Base-by-base conservation (phyloP, 2,888 invertebrate species). In the Agriopis leucophaearia region DNA sequence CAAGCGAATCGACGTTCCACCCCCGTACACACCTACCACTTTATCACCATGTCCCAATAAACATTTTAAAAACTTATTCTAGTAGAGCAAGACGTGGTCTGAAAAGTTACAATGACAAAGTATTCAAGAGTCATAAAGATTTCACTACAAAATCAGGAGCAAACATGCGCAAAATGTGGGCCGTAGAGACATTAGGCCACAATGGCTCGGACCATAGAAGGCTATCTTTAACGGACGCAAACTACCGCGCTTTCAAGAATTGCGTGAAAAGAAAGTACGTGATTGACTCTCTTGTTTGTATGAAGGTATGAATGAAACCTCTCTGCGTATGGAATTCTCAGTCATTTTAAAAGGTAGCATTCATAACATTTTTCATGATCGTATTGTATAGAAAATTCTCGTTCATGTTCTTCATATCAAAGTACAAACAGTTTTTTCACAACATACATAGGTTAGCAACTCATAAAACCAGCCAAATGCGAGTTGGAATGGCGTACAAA, bases 141-240 rank as follows among this genome's bases (percentile, higher is more conserved):
- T 48, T 52, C 35, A 44, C 18, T 48, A 74, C 70, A 75, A 77
- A 82, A 84, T 86, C 82, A 81, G 85, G 81, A 85, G 85, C 86
- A 85, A 78, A 86, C 80, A 85, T 82, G 85, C 84, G 88, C 85
- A 83, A 88, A 89, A 84, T 82, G 75, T 81, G 78, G 77, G 78
- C 79, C 77, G 60, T 51, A 54, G 60, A 70, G 57, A 60, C 51
- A 64, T 68, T 64, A 68, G 38, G 27, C 8, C 42, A 59, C 67
- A 61, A 66, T 59, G 38, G 61, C n/a, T 40, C 50, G 58, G 66
- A 63, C 62, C 35, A 58, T 54, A 45, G 54, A 55, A 55, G 1
- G 42, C 12, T n/a, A 13, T 27, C 4, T 16, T 71, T 66, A 75
- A 74, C 57, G 45, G 59, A 48, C 64, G 59, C 58, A 54, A 61